phyloP scores from a whole-genome alignment of 2,113 vertebrate genomes.

The Isurus oxyrinchus region DNA sequence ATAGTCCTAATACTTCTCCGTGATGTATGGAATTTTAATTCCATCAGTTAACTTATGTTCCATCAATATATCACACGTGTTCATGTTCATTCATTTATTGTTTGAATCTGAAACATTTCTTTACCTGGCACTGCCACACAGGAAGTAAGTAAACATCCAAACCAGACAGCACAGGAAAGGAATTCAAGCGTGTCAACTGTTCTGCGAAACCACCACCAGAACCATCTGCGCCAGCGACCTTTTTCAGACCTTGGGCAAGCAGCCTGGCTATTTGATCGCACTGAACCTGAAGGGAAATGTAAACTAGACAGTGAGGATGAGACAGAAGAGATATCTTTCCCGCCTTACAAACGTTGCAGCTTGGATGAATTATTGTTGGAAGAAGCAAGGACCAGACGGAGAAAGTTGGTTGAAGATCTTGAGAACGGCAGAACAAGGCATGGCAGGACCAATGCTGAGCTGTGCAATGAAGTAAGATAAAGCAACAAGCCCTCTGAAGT shows the following conservation, averaged over 20 bases:
- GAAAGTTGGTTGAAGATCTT: conserved; percentile 53
- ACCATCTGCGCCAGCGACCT: conserved; percentile 41
- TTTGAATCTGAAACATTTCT: conserved; percentile 35
- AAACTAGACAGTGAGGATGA: conserved; percentile 38
- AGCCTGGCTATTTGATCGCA: conserved; percentile 45
- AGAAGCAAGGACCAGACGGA: conserved; percentile 62
- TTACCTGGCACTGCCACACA: conserved; percentile 42
- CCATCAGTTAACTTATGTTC: neutral
- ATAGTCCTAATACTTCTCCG: neutral
- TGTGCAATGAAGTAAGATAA: conserved; percentile 65
- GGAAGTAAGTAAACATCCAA: conserved; percentile 47
- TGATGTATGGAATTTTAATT: neutral
- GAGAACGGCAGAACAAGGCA: conserved; percentile 50
- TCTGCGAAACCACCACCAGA: conserved; percentile 41
- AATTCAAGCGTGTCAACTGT: conserved; percentile 45
- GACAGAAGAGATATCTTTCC: neutral
- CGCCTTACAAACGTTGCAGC: conserved; percentile 52
- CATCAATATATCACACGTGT: conserved; percentile 4
- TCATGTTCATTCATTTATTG: neutral
- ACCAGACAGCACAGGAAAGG: conserved; percentile 48
- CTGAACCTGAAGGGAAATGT: conserved; percentile 46
- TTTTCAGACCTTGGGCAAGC: conserved; percentile 43
- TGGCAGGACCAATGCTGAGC: conserved; percentile 43
- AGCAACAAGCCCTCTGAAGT: neutral
- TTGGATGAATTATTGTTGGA: conserved; percentile 74